A percentile compares a stretch with the other conserved stretches of the same genome.
Evolutionary conservation across 2,113 vertebrate genomes (phyloP).

Genomic region (mouse (Mus musculus)): GRCm39 chr4:92978001-92978500

Average conservation of each 20-base stretch:
- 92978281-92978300: constrained; percentile 67
- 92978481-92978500: not conserved
- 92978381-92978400: constrained; percentile 41
- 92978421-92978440: not conserved
- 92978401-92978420: constrained; percentile 26
- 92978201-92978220: not conserved
- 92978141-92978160: not conserved
- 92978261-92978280: constrained; percentile 57
- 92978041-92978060: constrained; percentile 35
- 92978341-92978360: constrained; percentile 58
- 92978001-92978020: constrained; percentile 2
- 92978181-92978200: not conserved
- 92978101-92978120: not conserved
- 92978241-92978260: constrained; percentile 52
- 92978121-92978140: not conserved
- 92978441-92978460: constrained; percentile 16
- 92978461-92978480: constrained; percentile 41
- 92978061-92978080: not conserved
- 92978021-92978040: not conserved
- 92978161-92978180: constrained; percentile 9
- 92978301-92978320: constrained; percentile 33
- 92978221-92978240: constrained; percentile 56
- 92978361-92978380: constrained; percentile 35
- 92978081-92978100: not conserved
- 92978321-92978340: constrained; percentile 36